Base-by-base conservation (phyloP, 2,797 vertebrate genomes). In the Falco columbarius region DNA sequence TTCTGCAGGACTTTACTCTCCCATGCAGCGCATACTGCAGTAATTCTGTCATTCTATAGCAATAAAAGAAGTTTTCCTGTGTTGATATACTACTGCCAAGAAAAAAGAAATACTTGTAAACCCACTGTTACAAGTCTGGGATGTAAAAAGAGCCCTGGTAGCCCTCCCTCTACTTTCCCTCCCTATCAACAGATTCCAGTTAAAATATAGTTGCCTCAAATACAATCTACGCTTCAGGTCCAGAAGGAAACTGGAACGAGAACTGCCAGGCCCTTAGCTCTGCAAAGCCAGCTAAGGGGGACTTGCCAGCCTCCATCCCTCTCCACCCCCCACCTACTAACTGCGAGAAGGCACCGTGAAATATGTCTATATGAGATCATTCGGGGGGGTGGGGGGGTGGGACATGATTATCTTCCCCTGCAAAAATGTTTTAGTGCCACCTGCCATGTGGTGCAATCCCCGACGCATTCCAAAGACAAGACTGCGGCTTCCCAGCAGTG, bases 391-490 rank as follows among this genome's bases (percentile, higher is more conserved):
- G 58, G 42, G 12, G 15, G 7, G 40, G 56, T 8, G 59, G 38
- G 71, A 51, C 79, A 62, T 4, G 89, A 91, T 90, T 91, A 89
- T 89, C 89, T 86, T 74, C 74, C 81, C 73, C 75, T 93, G 84
- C 89, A 93, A 93, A 94, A 92, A 93, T 81, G 92, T 34, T 87
- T 87, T 29, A 10, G 91, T 93, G 90, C 96, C 96, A 93, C 95
- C 96, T 95, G 94, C 87, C 95, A 91, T 91, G 95, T 86, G 95
- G 86, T 95, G 96, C 96, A 94, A 95, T 86, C 71, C 95, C 77
- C 94, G 91, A 7, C 52, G 91, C 95, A 95, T 94, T 93, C 93
- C 96, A 91, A 34, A 87, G 71, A 9, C 84, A 14, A 54, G 85
- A 36, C 82, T 76, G 89, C 68, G 52, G 83, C 85, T 95, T 80